Conservation (phyloP, 2,797 vertebrate genomes). For the Trematomus bernacchii region DNA sequence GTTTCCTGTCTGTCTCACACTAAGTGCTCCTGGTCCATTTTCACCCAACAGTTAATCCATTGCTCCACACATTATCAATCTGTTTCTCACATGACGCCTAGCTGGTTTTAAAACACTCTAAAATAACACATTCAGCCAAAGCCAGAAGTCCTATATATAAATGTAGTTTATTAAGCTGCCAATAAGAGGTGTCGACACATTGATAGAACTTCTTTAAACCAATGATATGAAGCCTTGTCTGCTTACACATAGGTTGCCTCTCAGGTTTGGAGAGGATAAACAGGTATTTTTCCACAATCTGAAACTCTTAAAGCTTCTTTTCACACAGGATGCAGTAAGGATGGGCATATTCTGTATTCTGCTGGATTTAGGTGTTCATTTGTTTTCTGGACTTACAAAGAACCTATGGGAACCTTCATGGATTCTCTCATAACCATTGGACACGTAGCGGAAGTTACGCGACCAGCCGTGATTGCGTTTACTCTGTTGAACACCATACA, state of each 20-base stretch:
- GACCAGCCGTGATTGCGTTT: too few species aligned
- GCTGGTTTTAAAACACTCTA: constrained; percentile 12
- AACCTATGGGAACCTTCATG: too few species aligned
- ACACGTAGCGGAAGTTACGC: too few species aligned
- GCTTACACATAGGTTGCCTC: constrained; percentile 21
- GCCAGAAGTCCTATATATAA: background rate
- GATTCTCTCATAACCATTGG: too few species aligned
- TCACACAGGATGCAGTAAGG: constrained; percentile 29
- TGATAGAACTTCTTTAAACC: background rate
- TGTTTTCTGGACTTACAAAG: background rate
- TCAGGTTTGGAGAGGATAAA: constrained; percentile 24
- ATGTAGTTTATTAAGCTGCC: background rate
- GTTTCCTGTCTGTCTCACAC: constrained; percentile 36
- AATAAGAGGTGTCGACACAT: background rate
- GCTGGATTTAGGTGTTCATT: background rate
- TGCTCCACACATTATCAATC: constrained; percentile 27
- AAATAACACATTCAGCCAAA: constrained; percentile 3
- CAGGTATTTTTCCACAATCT: background rate
- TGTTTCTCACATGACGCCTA: constrained; percentile 2
- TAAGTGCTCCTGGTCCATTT: constrained; percentile 44
- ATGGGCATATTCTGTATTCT: background rate
- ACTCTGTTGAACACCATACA: too few species aligned
- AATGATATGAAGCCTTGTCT: constrained; percentile 1
- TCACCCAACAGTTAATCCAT: constrained; percentile 41
- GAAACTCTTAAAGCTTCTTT: constrained; percentile 4